Conservation (phyloP, 2,113 vertebrate species). For the Podarcis cretensis region DNA sequence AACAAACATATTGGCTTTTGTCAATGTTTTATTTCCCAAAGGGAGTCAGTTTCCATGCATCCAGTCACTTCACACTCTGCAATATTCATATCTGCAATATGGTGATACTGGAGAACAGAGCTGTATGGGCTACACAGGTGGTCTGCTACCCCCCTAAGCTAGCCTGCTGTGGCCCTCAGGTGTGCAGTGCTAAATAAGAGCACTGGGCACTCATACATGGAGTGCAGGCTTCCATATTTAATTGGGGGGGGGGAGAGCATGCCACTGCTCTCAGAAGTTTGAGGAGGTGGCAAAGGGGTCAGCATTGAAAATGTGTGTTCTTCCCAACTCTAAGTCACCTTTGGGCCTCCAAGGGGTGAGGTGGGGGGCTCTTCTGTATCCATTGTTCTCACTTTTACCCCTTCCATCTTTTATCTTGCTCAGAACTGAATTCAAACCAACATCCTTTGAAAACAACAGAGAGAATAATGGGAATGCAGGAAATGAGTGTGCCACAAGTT, state of each 20-base stretch:
- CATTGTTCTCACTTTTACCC: neutral
- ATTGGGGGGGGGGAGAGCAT: neutral
- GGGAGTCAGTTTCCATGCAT: too few species aligned
- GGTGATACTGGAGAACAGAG: too few species aligned
- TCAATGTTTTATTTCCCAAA: too few species aligned
- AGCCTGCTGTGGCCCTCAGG: too few species aligned
- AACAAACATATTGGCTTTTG: too few species aligned
- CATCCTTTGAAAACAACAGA: neutral
- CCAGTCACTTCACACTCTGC: too few species aligned
- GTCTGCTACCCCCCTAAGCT: too few species aligned
- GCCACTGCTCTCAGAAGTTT: neutral
- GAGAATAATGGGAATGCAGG: neutral
- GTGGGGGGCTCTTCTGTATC: neutral
- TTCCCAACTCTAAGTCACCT: neutral
- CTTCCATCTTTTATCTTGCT: neutral
- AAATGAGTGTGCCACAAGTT: slow-evolving; percentile 16
- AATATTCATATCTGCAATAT: too few species aligned
- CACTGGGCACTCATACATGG: too few species aligned
- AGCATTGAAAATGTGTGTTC: neutral
- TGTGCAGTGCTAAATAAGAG: too few species aligned
- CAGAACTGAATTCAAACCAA: neutral
- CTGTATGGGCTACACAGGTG: too few species aligned
- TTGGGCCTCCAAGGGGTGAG: neutral
- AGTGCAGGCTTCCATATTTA: neutral
- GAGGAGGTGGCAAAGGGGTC: neutral